These are phyloP conservation scores for Aporophyla nigra DNA, from an alignment of 2,888 invertebrate genomes.

Conservation along the genomic window DNA sequence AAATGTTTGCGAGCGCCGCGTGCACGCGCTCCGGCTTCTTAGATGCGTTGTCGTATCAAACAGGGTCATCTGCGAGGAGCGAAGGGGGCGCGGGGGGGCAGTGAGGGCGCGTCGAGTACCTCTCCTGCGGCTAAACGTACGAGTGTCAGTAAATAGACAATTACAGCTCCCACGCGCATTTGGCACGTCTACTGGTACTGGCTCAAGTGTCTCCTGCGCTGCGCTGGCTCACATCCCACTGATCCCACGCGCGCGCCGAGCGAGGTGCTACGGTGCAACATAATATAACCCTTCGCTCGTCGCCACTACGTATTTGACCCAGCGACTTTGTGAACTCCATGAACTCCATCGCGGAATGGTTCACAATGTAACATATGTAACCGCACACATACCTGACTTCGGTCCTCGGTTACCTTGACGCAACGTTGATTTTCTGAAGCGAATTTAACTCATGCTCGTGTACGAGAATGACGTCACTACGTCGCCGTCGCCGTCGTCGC, in stretches of 20 bases:
- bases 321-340: background rate
- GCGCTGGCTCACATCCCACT: conserved; percentile 52
- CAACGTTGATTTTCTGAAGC: background rate
- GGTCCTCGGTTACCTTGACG: background rate
- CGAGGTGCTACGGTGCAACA: background rate
- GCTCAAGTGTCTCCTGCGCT: conserved; percentile 4
- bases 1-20: conserved; percentile 18
- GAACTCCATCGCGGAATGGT: background rate
- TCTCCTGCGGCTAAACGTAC: conserved; percentile 34
- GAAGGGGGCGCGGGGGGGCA: background rate
- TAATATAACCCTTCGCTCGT: background rate
- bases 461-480: conserved; percentile 2
- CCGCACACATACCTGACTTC: no score
- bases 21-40: conserved; percentile 14
- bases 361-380: background rate
- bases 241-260: background rate
- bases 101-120: conserved; percentile 30
- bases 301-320: background rate
- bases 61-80: conserved; percentile 24
- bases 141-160: conserved; percentile 68
- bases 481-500: background rate
- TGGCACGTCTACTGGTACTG: conserved; percentile 27
- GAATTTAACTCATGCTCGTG: background rate
- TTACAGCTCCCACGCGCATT: conserved; percentile 70
- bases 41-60: background rate